Conservation (phyloP, 2,797 vertebrate genomes). For the Rhincodon typus region DNA sequence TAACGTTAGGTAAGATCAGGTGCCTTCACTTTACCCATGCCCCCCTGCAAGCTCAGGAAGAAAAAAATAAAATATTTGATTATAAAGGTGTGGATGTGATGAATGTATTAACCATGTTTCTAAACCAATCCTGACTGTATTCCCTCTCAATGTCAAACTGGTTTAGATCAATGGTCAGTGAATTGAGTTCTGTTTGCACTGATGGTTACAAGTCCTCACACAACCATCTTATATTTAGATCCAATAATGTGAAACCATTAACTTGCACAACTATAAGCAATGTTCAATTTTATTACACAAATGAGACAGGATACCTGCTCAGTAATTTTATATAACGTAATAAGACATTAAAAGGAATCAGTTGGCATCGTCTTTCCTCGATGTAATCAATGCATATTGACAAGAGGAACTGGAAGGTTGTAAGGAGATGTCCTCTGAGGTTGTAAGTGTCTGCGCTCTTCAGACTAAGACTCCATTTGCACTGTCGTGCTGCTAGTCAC, state of each 20-base stretch:
- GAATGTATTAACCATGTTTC: background rate
- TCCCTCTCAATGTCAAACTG: background rate
- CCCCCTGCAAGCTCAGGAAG: too few relatives aligned
- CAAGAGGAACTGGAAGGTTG: background rate
- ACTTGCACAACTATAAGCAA: background rate
- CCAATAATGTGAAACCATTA: background rate
- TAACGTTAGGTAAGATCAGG: too few relatives aligned
- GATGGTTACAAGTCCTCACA: background rate
- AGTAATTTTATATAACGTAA: background rate
- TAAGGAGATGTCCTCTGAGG: background rate
- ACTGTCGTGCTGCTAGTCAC: conserved; percentile 46
- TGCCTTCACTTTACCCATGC: background rate
- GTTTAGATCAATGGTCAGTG: background rate
- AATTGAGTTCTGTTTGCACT: background rate
- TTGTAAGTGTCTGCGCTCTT: background rate
- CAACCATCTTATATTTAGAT: background rate
- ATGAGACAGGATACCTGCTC: background rate
- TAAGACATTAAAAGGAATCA: background rate
- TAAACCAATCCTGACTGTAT: background rate
- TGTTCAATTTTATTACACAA: background rate
- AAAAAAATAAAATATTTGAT: too few relatives aligned
- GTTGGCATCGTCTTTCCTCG: background rate
- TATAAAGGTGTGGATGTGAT: background rate
- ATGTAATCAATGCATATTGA: background rate
- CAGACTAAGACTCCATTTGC: conserved; percentile 68